Evolutionary conservation across 2,888 invertebrate species (phyloP), one percentile per base, ranked within the genome.

Genomic region (Labia minor): DNA sequence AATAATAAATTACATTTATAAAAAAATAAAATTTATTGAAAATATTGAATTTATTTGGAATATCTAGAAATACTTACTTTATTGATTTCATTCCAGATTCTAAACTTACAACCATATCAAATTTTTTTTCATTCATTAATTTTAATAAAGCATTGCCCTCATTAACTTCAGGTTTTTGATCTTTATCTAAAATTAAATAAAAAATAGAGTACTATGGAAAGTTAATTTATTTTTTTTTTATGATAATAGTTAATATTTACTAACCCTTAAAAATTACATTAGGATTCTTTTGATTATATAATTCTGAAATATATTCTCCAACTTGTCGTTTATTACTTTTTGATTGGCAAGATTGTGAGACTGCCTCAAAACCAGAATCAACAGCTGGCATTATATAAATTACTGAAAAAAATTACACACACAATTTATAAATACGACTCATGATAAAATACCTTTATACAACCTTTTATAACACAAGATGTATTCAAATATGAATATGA

Each of bases 1-100:
- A 11, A 49, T n/a, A 14, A n/a, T 49, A 10, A 49, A 16, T 49
- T 49, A n/a, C n/a, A n/a, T n/a, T n/a, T n/a, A n/a, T n/a, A n/a
- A n/a, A n/a, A n/a, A n/a, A n/a, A n/a, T n/a, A n/a, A n/a, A n/a
- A n/a, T n/a, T n/a, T n/a, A n/a, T n/a, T n/a, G n/a, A n/a, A n/a
- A n/a, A n/a, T n/a, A n/a, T n/a, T n/a, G n/a, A n/a, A n/a, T n/a
- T n/a, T n/a, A n/a, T n/a, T n/a, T n/a, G n/a, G n/a, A n/a, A n/a
- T n/a, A n/a, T n/a, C n/a, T n/a, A 14, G 16, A 16, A 49, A 11
- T 37, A 73, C 75, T 75, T 74, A 84, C 83, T 75, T 76, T 4
- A 90, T 80, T 67, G 86, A 85, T 64, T 85, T 83, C 1, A 83
- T 83, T 0, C 92, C 92, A 1, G 90, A 88, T 33, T 88, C 85